Base-by-base conservation (phyloP, 2,888 invertebrate species). In the Xanthia icteritia region DNA sequence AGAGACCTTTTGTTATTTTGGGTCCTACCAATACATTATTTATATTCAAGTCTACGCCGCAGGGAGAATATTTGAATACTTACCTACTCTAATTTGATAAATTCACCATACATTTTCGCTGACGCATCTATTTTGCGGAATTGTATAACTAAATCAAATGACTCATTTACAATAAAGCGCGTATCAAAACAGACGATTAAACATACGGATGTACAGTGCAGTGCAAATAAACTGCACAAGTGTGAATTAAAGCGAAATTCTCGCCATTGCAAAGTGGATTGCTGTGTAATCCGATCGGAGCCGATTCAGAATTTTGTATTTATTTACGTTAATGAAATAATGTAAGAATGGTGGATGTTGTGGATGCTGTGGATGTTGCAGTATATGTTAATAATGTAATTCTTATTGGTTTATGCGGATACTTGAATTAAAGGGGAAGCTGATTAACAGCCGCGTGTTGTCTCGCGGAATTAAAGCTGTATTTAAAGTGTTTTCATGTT, bases 261-360 rank as follows among this genome's bases (percentile, higher is more conserved):
- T 82, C 87, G 86, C 77, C 86, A 81, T 80, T 77, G 85, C 83
- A 82, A 81, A 89, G 88, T 86, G 88, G 86, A 89, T 87, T 87
- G 86, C 84, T 83, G 77, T 88, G 90, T 89, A 89, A 91, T 90
- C 90, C 89, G 81, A 86, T 89, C 81, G 82, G 79, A 83, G 81
- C 84, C 75, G 86, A 85, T 84, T 82, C 83, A 39, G 61, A 74
- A 81, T 83, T 84, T 82, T 82, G 83, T 84, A 81, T 84, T 81
- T 81, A 83, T 83, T 81, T 79, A 81, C 73, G 56, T 64, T 88
- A 88, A 85, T 88, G 80, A 87, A 79, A 76, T 89, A 79, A 85
- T 85, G 79, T 84, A 79, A 85, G 75, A 82, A 79, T 82, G 76
- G 72, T 73, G 60, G 58, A 54, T 76, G 73, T 78, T 61, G 83